phyloP scores from a whole-genome alignment of 2,797 vertebrate genomes.

The Synanceia verrucosa region DNA sequence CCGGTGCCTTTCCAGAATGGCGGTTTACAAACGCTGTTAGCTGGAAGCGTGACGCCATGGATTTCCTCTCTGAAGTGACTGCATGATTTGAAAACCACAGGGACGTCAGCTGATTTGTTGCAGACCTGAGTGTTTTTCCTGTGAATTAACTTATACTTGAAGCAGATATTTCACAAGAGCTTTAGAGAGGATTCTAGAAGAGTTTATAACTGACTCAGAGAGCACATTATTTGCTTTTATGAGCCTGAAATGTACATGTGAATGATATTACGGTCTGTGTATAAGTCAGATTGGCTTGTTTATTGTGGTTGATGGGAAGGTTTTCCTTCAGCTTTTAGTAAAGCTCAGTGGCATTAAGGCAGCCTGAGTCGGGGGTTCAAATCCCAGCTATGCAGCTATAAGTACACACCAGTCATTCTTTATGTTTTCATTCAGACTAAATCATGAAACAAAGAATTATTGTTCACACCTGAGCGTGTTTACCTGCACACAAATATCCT shows the following conservation, averaged over 20 bases:
- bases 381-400: conserved; percentile 8
- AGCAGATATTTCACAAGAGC: conserved; percentile 35
- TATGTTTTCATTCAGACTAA: neutral
- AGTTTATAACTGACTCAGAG: conserved; percentile 38
- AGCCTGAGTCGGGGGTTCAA: neutral
- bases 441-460: neutral
- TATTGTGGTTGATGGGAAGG: conserved; percentile 7
- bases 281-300: conserved; percentile 15
- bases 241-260: conserved; percentile 52
- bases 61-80: neutral
- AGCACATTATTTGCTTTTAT: conserved; percentile 49
- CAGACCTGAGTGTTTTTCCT: conserved; percentile 18
- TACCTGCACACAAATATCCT: conserved; percentile 25
- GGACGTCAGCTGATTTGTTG: neutral
- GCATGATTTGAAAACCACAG: neutral
- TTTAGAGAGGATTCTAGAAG: conserved; percentile 36
- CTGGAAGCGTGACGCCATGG: neutral
- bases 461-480: neutral
- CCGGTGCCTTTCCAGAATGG: neutral
- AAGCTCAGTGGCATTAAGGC: conserved; percentile 5
- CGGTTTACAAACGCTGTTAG: neutral
- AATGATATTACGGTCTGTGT: conserved; percentile 44
- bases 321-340: conserved; percentile 1
- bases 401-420: conserved; percentile 1
- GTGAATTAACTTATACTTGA: conserved; percentile 60